Evolutionary conservation across 2,888 invertebrate species (phyloP), one percentile per base, ranked within the genome.

Genomic region (Fragum sueziense): DNA sequence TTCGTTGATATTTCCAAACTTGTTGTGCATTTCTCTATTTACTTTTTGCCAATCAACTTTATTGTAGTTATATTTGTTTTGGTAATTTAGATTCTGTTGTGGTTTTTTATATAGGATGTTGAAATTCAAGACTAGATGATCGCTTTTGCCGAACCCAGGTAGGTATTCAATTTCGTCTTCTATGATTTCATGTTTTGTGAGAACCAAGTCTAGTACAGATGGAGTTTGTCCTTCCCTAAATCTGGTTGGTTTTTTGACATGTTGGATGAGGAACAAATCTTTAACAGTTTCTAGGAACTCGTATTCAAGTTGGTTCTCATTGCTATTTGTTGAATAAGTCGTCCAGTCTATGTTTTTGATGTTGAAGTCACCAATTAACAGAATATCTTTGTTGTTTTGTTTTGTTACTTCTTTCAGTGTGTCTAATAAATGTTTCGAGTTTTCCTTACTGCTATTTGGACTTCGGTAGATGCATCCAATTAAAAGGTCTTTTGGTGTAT

Each of bases 241-340:
- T 41, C 69, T 27, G 22, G 52, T 69, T 31, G 69, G 52, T 69
- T 31, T 31, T 20, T 29, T 69, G 20, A 69, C 52, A 52, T 69
- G 69, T 52, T 69, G 69, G n/a, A 29, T 47, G 7, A 69, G 41
- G 33, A 52, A 69, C 22, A 27, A 52, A 22, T 69, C 69, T 25
- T 31, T 69, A 6, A 31, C 20, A 22, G n/a, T 11, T 51, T 59
- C 59, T 2, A 37, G 37, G 14, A 37, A 37, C 6, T 9, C 7
- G 37, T 37, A 14, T 6, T 6, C 14, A 14, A 9, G 14, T 6
- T 37, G 37, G 37, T 9, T 14, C 37, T 37, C 37, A 37, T 14
- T 37, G 37, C 14, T 37, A 14, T 37, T 6, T 37, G 37, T 37
- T 9, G 37, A 6, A 37, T 37, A 9, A 37, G 37, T 9, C 6